A percentile compares a stretch with the other conserved stretches of the same genome.
Conservation (phyloP, 2,113 vertebrate species). For the Dasyornis broadbenti region DNA sequence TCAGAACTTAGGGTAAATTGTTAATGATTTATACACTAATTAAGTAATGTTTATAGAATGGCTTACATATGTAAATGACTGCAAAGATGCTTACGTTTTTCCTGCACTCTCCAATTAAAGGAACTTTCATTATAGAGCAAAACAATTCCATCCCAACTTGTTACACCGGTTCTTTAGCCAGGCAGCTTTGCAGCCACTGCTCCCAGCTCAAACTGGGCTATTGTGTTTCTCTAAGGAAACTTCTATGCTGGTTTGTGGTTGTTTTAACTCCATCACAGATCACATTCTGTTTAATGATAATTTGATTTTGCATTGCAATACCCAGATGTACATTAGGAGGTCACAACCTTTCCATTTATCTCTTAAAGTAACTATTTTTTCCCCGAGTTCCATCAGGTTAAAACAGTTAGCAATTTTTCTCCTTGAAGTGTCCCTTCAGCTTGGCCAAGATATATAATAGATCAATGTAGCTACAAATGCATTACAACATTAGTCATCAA, state of each 20-base stretch:
- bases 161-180: slow-evolving; percentile 11
- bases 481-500: slow-evolving; percentile 83
- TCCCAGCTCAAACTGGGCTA: not conserved
- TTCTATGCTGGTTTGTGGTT: slow-evolving; percentile 29
- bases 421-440: slow-evolving; percentile 75
- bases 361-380: slow-evolving; percentile 75
- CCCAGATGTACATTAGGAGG: slow-evolving; percentile 73
- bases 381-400: slow-evolving; percentile 73
- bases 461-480: slow-evolving; percentile 77
- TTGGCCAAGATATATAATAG: slow-evolving; percentile 73
- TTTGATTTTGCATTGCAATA: slow-evolving; percentile 76
- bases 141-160: slow-evolving; percentile 20
- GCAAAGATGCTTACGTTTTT: slow-evolving; percentile 26
- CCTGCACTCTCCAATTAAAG: slow-evolving; percentile 32
- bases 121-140: not conserved
- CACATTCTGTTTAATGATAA: slow-evolving; percentile 72
- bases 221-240: not conserved
- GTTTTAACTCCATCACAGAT: slow-evolving; percentile 40
- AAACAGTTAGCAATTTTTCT: slow-evolving; percentile 81
- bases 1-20: not conserved
- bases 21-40: slow-evolving; percentile 45
- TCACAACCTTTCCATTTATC: slow-evolving; percentile 69
- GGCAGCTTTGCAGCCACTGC: not conserved
- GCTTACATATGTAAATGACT: slow-evolving; percentile 33
- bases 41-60: slow-evolving; percentile 8